Base-by-base conservation (phyloP, 1,140 invertebrate genomes). In the Halictus rubicundus region DNA sequence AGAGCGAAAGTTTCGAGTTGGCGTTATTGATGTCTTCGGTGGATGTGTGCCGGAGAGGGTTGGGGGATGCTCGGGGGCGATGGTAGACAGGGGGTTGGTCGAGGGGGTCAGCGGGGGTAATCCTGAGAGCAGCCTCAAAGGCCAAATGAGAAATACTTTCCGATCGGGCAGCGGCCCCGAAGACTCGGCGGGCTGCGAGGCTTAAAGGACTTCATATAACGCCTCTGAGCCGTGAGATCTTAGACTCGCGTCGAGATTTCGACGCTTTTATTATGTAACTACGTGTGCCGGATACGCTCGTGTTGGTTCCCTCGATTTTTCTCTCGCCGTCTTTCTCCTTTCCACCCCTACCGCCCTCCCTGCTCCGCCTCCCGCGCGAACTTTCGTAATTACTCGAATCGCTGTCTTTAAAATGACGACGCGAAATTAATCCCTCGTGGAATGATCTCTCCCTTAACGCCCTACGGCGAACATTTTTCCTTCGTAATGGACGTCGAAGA, bases 121-220 rank as follows among this genome's bases (percentile, higher is more conserved):
- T 91, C 91, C 90, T 85, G 85, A 88, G 89, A 83, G 87, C 78
- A 85, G 80, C 70, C 82, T 90, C 86, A 88, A 91, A 92, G 85
- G 84, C 87, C 89, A 92, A 92, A 92, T 92, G 90, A 92, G 90
- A 92, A 91, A 92, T 92, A 91, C 88, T 92, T 91, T 91, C 86
- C 90, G 90, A 92, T 92, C 89, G 82, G 82, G 74, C 78, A 64
- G 79, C 75, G 64, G 63, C 57, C 75, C 66, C 46, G 37, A 68
- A 77, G 79, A 69, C 57, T 83, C 78, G 63, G 68, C 37, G 68
- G 68, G 42, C 42, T 46, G 68, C 57, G 59, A 81, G 81, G 87
- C 87, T 89, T 90, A 88, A 88, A 81, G 77, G 88, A 88, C 84
- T 84, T 90, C 84, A 88, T 90, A 89, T 87, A 86, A 87, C 83